phyloP scores from a whole-genome alignment of 2,888 invertebrate species.

The Proisotoma minuta region DNA sequence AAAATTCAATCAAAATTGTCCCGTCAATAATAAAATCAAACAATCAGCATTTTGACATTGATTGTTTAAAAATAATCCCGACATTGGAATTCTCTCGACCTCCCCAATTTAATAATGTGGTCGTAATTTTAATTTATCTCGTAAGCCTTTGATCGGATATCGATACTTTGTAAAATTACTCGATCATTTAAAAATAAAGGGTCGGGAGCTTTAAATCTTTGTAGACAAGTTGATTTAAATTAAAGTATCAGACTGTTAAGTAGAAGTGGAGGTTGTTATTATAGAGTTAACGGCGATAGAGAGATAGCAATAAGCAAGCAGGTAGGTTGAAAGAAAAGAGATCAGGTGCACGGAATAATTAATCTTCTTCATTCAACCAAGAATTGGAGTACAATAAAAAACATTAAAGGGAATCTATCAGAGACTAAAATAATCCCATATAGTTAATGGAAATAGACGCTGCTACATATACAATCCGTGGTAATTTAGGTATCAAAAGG shows the following conservation, averaged over 20 bases:
- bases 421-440: too few relatives aligned
- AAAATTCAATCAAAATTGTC: neutral
- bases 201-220: neutral
- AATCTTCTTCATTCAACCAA: conserved; percentile 7
- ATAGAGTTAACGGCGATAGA: neutral
- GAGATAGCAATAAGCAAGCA: neutral
- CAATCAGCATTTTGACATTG: conserved; percentile 3
- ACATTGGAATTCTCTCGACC: neutral
- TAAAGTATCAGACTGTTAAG: conserved; percentile 1
- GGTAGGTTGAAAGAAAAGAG: neutral
- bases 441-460: too few relatives aligned
- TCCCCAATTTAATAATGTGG: neutral
- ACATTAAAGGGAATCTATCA: neutral
- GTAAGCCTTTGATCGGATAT: neutral
- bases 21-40: neutral
- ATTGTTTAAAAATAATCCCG: conserved; percentile 1
- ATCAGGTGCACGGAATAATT: conserved; percentile 13
- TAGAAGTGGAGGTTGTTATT: neutral
- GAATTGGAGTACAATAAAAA: neutral
- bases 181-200: neutral
- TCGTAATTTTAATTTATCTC: neutral
- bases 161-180: conserved; percentile 1
- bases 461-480: too few relatives aligned
- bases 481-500: too few relatives aligned
- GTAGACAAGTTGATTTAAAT: conserved; percentile 2